Percentiles rank a stretch among this genome's conserved stretches.
phyloP scores from a whole-genome alignment of 1,140 invertebrate genomes.

The Microplitis mediator region DNA sequence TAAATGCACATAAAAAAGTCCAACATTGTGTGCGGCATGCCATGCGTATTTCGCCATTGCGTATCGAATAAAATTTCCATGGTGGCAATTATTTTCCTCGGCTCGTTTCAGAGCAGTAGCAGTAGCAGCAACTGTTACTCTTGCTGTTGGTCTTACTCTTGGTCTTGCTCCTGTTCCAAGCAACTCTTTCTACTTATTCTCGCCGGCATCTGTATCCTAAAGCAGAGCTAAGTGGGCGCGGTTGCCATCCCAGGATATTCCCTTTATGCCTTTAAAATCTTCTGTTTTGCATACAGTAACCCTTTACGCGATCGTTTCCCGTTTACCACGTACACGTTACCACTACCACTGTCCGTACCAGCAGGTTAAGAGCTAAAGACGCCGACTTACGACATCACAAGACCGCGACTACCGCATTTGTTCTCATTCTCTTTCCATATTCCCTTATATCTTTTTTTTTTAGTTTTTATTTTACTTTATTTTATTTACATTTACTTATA shows the following conservation, averaged over 20 bases:
- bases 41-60: neutral
- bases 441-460: neutral
- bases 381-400: conserved; percentile 13
- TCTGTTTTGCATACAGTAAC: conserved; percentile 28
- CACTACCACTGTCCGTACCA: neutral
- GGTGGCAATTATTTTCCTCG: conserved; percentile 24
- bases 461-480: neutral
- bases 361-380: conserved; percentile 26
- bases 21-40: neutral
- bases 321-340: too few relatives aligned
- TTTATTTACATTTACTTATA: conserved; percentile 28
- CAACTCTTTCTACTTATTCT: too few relatives aligned
- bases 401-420: neutral
- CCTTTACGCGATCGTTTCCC: neutral
- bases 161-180: too few relatives aligned
- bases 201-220: conserved; percentile 20
- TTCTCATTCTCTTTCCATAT: neutral
- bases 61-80: conserved; percentile 10
- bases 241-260: conserved; percentile 22
- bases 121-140: too few relatives aligned
- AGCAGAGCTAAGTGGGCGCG: conserved; percentile 31
- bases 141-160: too few relatives aligned
- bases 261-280: conserved; percentile 29
- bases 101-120: neutral
- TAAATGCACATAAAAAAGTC: conserved; percentile 31